A percentile compares a stretch with the other conserved stretches of the same genome.
Conservation (phyloP, 2,888 invertebrate species). For the Ornithoptera alexandrae region DNA sequence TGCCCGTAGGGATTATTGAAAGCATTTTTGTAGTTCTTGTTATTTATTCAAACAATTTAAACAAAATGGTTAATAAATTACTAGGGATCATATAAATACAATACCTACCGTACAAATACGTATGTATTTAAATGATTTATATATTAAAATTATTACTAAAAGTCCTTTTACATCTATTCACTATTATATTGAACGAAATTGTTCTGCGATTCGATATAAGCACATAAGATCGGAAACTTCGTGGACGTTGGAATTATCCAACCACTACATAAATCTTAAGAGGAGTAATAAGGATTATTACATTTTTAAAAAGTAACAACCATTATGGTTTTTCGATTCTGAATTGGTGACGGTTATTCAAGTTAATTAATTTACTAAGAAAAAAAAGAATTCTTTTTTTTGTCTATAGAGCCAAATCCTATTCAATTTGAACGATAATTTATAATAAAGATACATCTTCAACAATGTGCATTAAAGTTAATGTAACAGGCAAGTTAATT, state of each 20-base stretch:
- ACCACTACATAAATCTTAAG: no score
- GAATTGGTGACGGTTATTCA: no score
- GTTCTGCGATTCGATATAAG: no score
- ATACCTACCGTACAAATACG: no score
- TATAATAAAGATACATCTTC: neutral
- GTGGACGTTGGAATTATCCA: no score
- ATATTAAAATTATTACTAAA: neutral
- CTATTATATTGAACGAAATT: neutral
- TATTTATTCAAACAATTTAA: conserved; percentile 1
- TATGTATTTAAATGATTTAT: neutral
- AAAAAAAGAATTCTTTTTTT: no score
- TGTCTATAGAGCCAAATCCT: neutral
- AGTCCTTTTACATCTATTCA: neutral
- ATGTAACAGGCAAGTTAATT: neutral
- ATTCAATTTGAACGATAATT: neutral
- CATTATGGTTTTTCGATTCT: no score
- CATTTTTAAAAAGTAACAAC: no score
- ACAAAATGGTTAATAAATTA: neutral
- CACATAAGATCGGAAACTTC: no score
- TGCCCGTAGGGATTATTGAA: neutral
- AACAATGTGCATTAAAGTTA: neutral
- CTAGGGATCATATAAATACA: neutral
- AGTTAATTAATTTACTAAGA: no score
- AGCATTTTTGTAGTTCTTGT: neutral
- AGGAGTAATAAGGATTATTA: no score